These are phyloP conservation scores for Xanthorhoe spadicearia DNA, from an alignment of 2,888 invertebrate genomes.

Conservation along the genomic window DNA sequence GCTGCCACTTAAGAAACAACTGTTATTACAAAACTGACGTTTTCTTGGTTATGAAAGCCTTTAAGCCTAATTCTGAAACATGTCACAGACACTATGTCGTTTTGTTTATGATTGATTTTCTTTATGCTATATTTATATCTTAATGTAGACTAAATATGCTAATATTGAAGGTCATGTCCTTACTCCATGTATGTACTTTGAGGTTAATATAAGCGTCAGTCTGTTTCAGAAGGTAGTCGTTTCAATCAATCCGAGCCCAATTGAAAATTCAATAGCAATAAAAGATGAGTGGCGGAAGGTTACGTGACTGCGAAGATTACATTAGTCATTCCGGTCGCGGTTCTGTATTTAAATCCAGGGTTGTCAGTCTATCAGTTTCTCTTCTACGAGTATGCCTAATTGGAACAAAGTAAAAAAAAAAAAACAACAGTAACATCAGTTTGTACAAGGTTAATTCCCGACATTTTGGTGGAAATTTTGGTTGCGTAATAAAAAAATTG, in stretches of 20 bases:
- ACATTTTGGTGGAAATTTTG: too few relatives aligned
- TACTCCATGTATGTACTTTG: too few relatives aligned
- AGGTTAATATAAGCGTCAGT: too few relatives aligned
- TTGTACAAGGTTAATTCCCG: too few relatives aligned
- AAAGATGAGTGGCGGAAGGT: conserved; percentile 73
- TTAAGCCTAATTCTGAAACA: background rate
- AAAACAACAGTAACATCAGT: too few relatives aligned
- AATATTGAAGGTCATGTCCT: too few relatives aligned
- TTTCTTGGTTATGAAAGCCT: background rate
- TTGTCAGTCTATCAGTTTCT: conserved; percentile 1
- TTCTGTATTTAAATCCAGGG: conserved; percentile 28
- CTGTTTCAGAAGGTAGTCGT: conserved; percentile 51
- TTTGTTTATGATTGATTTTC: background rate
- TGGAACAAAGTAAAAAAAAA: background rate
- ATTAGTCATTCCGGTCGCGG: conserved; percentile 62
- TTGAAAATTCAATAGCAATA: conserved; percentile 79
- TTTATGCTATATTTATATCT: background rate
- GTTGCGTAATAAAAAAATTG: too few relatives aligned
- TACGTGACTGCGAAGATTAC: conserved; percentile 50
- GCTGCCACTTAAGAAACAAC: conserved; percentile 77
- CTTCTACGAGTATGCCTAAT: background rate
- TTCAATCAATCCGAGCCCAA: conserved; percentile 80
- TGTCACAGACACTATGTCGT: background rate
- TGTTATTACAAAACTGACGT: background rate
- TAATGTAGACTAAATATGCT: too few relatives aligned